Conservation (phyloP, 2,797 vertebrate species). For the Rhinophrynus dorsalis region DNA sequence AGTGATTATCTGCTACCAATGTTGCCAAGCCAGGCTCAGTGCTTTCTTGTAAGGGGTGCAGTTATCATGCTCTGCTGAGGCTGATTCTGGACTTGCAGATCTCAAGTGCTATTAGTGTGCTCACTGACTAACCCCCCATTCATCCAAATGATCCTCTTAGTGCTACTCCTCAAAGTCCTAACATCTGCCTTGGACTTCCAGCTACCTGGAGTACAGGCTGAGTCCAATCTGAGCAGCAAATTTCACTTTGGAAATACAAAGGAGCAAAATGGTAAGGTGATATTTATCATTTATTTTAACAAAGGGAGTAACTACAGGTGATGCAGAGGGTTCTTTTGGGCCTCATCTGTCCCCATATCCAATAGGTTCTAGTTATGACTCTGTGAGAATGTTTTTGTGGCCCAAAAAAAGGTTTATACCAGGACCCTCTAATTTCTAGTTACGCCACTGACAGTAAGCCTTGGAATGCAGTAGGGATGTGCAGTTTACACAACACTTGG, state of each 20-base stretch:
- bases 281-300: slow-evolving; percentile 19
- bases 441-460: no score
- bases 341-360: no score
- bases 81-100: slow-evolving; percentile 68
- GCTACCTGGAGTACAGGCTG: slow-evolving; percentile 79
- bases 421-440: no score
- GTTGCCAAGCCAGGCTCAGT: slow-evolving; percentile 81
- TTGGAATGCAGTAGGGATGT: no score
- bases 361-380: no score
- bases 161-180: slow-evolving; percentile 78
- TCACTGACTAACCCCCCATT: slow-evolving; percentile 67
- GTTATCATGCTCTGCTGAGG: slow-evolving; percentile 73
- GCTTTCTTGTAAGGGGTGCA: slow-evolving; percentile 73
- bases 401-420: no score
- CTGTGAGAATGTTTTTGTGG: no score
- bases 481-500: no score
- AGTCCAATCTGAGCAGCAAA: slow-evolving; percentile 87
- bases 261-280: slow-evolving; percentile 88
- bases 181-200: slow-evolving; percentile 84
- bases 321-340: no score
- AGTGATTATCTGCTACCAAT: slow-evolving; percentile 75
- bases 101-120: slow-evolving; percentile 69
- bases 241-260: slow-evolving; percentile 83
- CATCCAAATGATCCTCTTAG: slow-evolving; percentile 96
- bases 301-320: no score